Evolutionary conservation across 1,140 invertebrate species (phyloP).

Genomic region (Hetaerina americana): DNA sequence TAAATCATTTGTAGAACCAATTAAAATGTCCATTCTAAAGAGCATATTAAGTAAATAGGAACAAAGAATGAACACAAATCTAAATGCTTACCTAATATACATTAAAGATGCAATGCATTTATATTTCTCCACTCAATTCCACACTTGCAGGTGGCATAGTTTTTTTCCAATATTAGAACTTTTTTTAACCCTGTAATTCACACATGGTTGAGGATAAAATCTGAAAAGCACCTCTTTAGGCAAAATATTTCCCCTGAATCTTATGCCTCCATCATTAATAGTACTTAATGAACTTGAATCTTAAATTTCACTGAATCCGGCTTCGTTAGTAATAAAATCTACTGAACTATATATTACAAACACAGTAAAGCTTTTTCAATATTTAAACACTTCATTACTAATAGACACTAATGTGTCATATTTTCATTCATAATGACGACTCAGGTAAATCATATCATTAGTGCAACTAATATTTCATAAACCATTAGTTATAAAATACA

Average conservation of each 20-base stretch:
- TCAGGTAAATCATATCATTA: not conserved
- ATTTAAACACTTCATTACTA: not conserved
- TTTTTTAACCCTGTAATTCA: not conserved
- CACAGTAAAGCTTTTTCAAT: not conserved
- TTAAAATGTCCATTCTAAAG: too few species aligned
- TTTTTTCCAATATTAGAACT: not conserved
- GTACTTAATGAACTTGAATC: not conserved
- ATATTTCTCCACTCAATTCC: too few species aligned
- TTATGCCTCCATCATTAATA: not conserved
- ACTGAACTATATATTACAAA: not conserved
- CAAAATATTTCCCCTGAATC: not conserved
- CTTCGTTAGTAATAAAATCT: not conserved
- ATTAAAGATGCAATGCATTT: too few species aligned
- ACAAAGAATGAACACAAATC: not conserved
- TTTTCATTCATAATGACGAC: not conserved
- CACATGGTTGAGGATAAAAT: not conserved
- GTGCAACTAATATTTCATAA: not conserved
- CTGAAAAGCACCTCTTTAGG: not conserved
- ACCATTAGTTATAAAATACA: not conserved
- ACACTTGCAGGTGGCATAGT: not conserved
- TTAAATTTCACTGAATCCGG: too few species aligned
- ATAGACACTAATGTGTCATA: not conserved
- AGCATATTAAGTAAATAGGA: not conserved
- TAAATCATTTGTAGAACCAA: not conserved
- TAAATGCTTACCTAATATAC: not conserved